These are phyloP conservation scores for Pavo muticus DNA, from an alignment of 2,113 vertebrate genomes.

Conservation along the genomic window DNA sequence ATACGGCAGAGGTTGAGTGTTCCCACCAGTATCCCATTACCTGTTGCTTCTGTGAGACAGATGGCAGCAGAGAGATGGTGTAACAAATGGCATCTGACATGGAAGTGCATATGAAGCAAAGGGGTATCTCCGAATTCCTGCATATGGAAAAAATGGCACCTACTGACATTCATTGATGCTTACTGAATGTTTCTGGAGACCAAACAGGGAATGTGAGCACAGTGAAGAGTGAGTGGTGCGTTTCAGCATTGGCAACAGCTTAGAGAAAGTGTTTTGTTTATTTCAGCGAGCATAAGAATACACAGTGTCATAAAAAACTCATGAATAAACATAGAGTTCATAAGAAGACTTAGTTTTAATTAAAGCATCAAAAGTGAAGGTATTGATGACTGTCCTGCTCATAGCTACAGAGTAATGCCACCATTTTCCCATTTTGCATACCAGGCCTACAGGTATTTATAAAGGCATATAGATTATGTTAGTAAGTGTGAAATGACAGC, in stretches of 20 bases:
- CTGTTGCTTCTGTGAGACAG: no score
- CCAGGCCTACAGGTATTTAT: background rate
- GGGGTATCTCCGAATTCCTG: no score
- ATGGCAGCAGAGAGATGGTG: background rate
- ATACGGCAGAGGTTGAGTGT: no score
- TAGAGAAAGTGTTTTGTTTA: background rate
- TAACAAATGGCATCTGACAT: no score
- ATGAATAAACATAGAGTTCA: background rate
- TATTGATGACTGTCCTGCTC: background rate
- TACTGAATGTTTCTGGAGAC: no score
- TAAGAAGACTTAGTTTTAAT: background rate
- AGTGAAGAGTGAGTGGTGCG: no score
- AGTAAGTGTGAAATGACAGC: background rate
- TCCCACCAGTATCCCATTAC: no score
- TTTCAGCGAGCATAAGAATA: background rate
- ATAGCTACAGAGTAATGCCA: background rate
- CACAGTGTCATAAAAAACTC: background rate
- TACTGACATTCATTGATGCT: no score
- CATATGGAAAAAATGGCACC: no score
- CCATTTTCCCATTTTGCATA: background rate
- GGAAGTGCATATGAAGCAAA: no score
- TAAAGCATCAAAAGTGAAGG: background rate
- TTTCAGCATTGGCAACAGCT: no score
- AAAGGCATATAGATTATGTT: background rate
- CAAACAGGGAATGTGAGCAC: no score